Conservation (phyloP, 2,113 vertebrate species). For the Azemiops feae region DNA sequence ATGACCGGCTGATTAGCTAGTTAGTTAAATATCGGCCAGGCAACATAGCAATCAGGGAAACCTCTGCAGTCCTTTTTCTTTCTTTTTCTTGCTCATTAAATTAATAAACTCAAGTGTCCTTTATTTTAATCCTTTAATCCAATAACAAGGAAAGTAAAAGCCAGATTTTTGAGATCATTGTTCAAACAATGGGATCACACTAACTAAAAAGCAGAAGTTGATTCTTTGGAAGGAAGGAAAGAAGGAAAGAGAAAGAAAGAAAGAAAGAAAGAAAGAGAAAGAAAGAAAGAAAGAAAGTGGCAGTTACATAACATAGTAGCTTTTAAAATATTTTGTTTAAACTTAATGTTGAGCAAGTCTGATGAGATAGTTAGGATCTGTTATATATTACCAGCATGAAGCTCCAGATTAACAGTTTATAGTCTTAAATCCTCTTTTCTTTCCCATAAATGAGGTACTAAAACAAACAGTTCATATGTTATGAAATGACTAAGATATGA, state of each 20-base stretch:
- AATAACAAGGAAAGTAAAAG: conserved; percentile 39
- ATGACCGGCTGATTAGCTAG: neutral
- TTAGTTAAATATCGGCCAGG: neutral
- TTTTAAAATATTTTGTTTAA: conserved; percentile 77
- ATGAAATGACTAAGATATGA: conserved; percentile 73
- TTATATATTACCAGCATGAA: conserved; percentile 74
- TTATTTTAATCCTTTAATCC: conserved; percentile 71
- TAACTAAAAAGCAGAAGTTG: conserved; percentile 65
- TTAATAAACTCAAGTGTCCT: conserved; percentile 75
- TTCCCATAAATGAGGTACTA: conserved; percentile 72
- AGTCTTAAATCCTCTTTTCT: conserved; percentile 76
- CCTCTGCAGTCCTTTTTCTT: neutral
- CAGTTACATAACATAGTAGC: conserved; percentile 54
- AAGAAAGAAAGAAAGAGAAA: neutral
- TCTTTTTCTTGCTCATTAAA: conserved; percentile 67
- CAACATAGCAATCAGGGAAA: conserved; percentile 43
- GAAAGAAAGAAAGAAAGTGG: neutral
- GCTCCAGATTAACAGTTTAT: conserved; percentile 76
- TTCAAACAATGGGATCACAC: conserved; percentile 65
- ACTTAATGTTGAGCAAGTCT: conserved; percentile 70
- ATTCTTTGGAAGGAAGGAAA: conserved; percentile 72
- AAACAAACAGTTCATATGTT: conserved; percentile 73
- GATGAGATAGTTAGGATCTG: conserved; percentile 72
- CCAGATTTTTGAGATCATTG: conserved; percentile 67
- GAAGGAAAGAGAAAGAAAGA: neutral